Conservation (phyloP, 2,888 invertebrate genomes). For the Clunio marinus region DNA sequence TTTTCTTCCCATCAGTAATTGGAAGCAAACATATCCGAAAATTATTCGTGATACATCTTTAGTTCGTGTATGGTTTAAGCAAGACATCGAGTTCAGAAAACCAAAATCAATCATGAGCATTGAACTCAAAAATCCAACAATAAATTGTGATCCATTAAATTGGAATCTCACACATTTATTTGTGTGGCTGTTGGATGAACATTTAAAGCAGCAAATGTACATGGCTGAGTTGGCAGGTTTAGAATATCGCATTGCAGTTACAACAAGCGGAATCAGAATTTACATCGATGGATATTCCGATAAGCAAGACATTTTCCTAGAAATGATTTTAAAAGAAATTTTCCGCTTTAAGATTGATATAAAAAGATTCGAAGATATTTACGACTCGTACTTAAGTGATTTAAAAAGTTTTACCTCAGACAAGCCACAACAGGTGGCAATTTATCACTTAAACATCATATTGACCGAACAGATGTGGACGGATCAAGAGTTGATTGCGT, state of each 20-base stretch:
- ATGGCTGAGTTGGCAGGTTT: conserved; percentile 84
- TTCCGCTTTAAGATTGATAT: conserved; percentile 70
- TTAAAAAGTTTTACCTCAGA: conserved; percentile 81
- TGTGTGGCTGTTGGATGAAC: conserved; percentile 70
- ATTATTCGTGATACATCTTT: conserved; percentile 70
- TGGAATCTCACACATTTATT: conserved; percentile 74
- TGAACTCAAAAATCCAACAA: conserved; percentile 62
- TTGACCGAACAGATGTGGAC: conserved; percentile 79
- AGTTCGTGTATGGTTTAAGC: conserved; percentile 80
- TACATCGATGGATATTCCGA: conserved; percentile 78
- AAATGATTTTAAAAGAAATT: conserved; percentile 75
- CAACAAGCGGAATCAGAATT: conserved; percentile 71
- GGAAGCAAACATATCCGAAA: conserved; percentile 56
- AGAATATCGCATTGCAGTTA: conserved; percentile 66
- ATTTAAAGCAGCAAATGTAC: conserved; percentile 81
- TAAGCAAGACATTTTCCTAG: conserved; percentile 71
- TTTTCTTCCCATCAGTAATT: conserved; percentile 58
- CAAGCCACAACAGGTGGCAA: conserved; percentile 73
- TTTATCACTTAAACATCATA: conserved; percentile 72
- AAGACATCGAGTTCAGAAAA: conserved; percentile 77
- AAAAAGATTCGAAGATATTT: conserved; percentile 69
- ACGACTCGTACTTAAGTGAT: conserved; percentile 73
- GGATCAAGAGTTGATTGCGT: conserved; percentile 62
- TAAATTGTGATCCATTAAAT: conserved; percentile 71
- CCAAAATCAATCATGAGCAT: conserved; percentile 75